Evolutionary conservation across 2,797 vertebrate species (phyloP).

Genomic region (Chiroxiphia lanceolata): DNA sequence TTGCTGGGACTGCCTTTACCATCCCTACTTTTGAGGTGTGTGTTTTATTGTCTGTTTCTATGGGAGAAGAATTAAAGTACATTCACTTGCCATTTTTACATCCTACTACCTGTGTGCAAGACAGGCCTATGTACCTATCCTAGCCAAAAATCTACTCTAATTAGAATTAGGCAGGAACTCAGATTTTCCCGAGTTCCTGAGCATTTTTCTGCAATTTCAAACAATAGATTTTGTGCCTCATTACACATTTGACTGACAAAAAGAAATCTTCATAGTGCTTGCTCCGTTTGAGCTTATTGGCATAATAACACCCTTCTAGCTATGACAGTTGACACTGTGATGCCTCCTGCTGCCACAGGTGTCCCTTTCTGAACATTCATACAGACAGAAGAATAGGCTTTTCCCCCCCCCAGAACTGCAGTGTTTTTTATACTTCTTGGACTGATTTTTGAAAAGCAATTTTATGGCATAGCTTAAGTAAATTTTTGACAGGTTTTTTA

Average conservation of each 20-base stretch:
- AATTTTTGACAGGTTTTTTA: slow-evolving; percentile 27
- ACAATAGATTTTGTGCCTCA: not conserved
- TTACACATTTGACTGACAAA: not conserved
- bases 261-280: not conserved
- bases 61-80: not conserved
- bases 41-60: not conserved
- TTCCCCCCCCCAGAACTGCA: not conserved
- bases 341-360: not conserved
- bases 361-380: not conserved
- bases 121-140: not conserved
- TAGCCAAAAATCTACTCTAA: not conserved
- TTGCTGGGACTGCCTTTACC: not conserved
- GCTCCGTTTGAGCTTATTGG: not conserved
- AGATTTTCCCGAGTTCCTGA: not conserved
- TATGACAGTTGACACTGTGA: not conserved
- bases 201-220: not conserved
- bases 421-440: not conserved
- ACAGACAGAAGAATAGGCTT: not conserved
- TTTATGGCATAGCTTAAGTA: not conserved
- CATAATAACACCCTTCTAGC: slow-evolving; percentile 28
- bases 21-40: not conserved
- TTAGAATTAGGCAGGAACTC: not conserved
- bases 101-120: not conserved
- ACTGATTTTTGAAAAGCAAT: not conserved
- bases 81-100: not conserved